Evolutionary conservation across 2,888 invertebrate genomes (phyloP), one percentile per base, ranked within the genome.

Genomic region (Tipula lateralis): DNA sequence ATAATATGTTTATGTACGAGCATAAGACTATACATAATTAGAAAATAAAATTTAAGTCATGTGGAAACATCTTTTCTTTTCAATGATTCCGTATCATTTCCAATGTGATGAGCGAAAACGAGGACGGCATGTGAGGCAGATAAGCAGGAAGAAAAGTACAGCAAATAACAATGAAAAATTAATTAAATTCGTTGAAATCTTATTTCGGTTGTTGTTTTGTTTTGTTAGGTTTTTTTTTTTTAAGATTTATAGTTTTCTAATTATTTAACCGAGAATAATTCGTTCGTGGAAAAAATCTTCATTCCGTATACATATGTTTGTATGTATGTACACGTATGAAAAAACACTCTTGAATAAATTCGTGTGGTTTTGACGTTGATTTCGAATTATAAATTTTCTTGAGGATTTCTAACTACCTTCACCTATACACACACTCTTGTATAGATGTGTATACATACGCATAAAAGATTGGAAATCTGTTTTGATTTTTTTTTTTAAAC

Each of bases 171-270:
- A 50, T 19, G 19, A 19, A 50, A 50, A 50, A 50, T 50, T 50
- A 50, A 50, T 50, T 50, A 50, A 50, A 50, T 50, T 50, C 50
- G 50, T 50, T 50, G 50, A 50, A 50, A 50, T 50, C 19, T 50
- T 19, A 50, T 50, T 50, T 50, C 24, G 24, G 50, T 50, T 19
- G 44, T n/a, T 13, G n/a, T 44, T 32, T 32, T 32, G 32, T 32
- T 5, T 5, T 32, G 32, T n/a, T 32, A 7, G 3, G 32, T 39
- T 2, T 39, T 7, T 39, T 4, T 19, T 44, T 50, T 50, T 50
- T 50, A 50, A 50, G 50, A 50, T 50, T 50, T 50, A 50, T 50
- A 50, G 50, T 50, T 50, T 50, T 50, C 50, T 50, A 50, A 50
- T 50, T 50, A 50, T 50, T 50, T 50, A 50, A 50, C 50, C 50